Base-by-base conservation (phyloP, 2,888 invertebrate species). In the Labia minor region DNA sequence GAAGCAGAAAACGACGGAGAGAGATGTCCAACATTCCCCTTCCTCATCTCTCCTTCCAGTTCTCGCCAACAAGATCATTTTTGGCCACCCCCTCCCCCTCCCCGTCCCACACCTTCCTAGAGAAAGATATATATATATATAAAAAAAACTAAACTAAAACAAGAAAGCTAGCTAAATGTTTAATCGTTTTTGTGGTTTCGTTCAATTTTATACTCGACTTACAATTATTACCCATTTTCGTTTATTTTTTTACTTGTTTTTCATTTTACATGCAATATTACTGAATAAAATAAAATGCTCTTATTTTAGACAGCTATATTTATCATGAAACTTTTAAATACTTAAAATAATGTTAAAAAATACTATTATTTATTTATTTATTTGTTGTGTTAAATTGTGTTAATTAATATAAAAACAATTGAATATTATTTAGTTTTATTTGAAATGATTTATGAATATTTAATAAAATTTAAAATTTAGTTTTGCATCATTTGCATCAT, bases 181-280 rank as follows among this genome's bases (percentile, higher is more conserved):
- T 49, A 49, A n/a, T 49, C 49, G 49, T 49, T 49, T 33, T 16
- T 49, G 49, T 14, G 49, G 49, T 49, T 49, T n/a, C 14, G 49
- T 49, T 49, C 49, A 49, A 49, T 49, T 49, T 49, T 49, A 49
- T 49, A 49, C 49, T 49, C 49, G 49, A 49, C 8, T 49, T 49
- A 16, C 49, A 49, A 49, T 49, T 49, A 49, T 49, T 11, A 49
- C 49, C 33, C 33, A 6, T 11, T 6, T 33, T 11, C 6, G 33
- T 6, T 6, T 33, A 11, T 33, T 33, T 33, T n/a, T n/a, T 49
- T 49, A 16, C 49, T 14, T 49, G 14, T 49, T 49, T 49, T 49
- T 49, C 4, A 3, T 49, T 49, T 49, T 49, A 14, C 26, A 26
- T n/a, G n/a, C n/a, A n/a, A n/a, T n/a, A n/a, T n/a, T n/a, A n/a